Percentiles rank a stretch among this genome's conserved stretches.
phyloP scores from a whole-genome alignment of 2,113 vertebrate species.

The Mobula hypostoma region DNA sequence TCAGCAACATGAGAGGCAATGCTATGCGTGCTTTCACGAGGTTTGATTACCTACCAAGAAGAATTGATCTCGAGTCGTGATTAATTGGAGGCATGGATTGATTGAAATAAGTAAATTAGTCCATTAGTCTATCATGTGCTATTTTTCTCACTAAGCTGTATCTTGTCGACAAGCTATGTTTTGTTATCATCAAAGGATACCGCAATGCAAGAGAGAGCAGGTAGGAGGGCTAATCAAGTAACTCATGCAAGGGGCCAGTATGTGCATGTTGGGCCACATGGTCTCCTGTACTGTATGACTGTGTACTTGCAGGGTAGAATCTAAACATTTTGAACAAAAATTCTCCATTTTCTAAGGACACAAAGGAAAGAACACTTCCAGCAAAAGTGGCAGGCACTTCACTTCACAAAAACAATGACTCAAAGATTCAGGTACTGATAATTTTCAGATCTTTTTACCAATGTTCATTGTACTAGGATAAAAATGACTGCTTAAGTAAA shows the following conservation, averaged over 20 bases:
- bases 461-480: neutral
- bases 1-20: neutral
- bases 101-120: neutral
- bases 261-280: neutral
- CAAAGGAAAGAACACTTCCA: neutral
- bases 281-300: neutral
- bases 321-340: too few species aligned
- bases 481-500: neutral
- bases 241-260: neutral
- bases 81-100: neutral
- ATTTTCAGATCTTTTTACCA: neutral
- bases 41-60: neutral
- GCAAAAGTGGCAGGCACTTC: neutral
- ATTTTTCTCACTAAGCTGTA: neutral
- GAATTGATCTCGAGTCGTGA: neutral
- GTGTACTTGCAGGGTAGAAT: neutral
- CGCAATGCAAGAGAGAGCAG: neutral
- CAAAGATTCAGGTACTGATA: neutral
- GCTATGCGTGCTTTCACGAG: neutral
- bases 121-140: neutral
- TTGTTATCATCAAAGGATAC: neutral
- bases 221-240: neutral
- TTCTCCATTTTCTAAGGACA: neutral
- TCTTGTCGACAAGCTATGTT: neutral
- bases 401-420: neutral